Base-by-base conservation (phyloP, 2,888 invertebrate genomes). In the Camponotus fellah region DNA sequence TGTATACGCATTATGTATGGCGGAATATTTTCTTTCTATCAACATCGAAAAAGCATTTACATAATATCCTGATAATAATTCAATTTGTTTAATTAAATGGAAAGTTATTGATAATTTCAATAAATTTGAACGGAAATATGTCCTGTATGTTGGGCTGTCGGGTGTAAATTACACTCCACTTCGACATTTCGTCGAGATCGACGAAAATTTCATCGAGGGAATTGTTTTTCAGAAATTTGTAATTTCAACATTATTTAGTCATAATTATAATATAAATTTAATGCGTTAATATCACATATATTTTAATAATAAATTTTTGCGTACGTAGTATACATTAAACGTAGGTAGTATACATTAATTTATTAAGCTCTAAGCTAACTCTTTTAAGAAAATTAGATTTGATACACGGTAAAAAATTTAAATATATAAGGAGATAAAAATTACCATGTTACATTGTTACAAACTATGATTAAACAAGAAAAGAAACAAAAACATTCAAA, bases 81-180 rank as follows among this genome's bases (percentile, higher is more conserved):
- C 68, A 77, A 68, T 77, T 77, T 77, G 68, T 68, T 77, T 77
- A 77, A 77, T 77, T 77, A 77, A 77, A 58, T 58, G 68, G 68
- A 68, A 68, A 77, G 68, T 68, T 77, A 77, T 77, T 77, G 56
- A 77, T 68, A 77, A 77, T 77, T 68, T 43, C 68, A 26, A 58
- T 68, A 53, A 77, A 77, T 77, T 68, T 68, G 32, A 68, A 58
- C 77, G 77, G 77, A 77, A 68, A 77, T 68, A 14, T 77, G 68
- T 77, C 68, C 77, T 43, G 56, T 49, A 68, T 68, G 58, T 77
- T 68, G 77, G 32, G 56, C 68, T 14, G n/a, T 14, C 43, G 66
- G 26, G 56, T 77, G 77, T 77, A 58, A 77, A 77, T 77, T 77
- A 40, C 40, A 66, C 66, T 77, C 32, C 32, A 32, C 26, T 64